Base-by-base conservation (phyloP, 2,797 vertebrate genomes). In the Acipenser transmontanus region DNA sequence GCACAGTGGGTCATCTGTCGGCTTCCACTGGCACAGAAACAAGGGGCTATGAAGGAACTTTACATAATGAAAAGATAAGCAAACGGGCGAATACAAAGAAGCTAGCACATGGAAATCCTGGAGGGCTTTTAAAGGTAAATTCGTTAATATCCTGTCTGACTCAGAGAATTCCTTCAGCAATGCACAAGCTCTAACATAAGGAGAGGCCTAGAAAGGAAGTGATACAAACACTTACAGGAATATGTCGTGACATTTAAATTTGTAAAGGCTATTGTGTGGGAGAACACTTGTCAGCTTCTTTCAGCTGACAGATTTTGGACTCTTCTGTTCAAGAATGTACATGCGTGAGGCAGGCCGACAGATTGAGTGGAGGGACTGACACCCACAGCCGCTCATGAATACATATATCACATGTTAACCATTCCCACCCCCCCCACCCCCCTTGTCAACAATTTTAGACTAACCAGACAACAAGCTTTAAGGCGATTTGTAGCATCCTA, bases 351-450 rank as follows among this genome's bases (percentile, higher is more conserved):
- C 12, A n/a, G 54, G 6, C 11, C 12, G 54, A 11, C 14, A 57
- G 12, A 11, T 57, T n/a, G 12, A n/a, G 12, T 13, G 12, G n/a
- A 57, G 11, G 14, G 11, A 11, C 11, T 57, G 50, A 68, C 50
- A 57, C 10, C 49, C 64, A 64, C 64, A 70, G 69, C 66, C 66
- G 50, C 69, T 63, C 69, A 66, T 66, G 69, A 66, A 70, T 70
- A 66, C 56, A 57, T 59, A 50, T 7, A 50, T 34, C n/a, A 14
- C 34, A 62, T 59, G 50, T 70, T 66, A 70, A 66, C 69, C 68
- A 14, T 34, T 52, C 59, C 51, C n/a, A n/a, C n/a, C n/a, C n/a
- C 7, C 17, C 48, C 50, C 59, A 14, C 0, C 34, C 34, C 34
- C 34, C 34, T 34, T 34, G 34, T 34, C 34, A 34, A 34, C 34